Conservation (phyloP, 2,797 vertebrate species). For the Xenops minutus region DNA sequence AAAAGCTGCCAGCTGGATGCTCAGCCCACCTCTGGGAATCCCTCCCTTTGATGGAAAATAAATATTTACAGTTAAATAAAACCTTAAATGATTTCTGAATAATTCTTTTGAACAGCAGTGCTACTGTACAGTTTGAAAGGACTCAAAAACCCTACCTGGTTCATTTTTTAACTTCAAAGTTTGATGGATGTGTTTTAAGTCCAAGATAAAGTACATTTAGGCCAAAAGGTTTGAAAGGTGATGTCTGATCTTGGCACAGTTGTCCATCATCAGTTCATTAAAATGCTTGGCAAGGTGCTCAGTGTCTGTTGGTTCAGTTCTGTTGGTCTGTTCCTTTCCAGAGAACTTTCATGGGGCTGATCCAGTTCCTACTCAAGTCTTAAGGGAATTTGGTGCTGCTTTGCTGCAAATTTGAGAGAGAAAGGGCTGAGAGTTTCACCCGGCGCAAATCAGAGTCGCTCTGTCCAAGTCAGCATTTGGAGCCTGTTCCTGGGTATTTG, state of each 20-base stretch:
- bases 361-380: not conserved
- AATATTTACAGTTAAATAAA: constrained; percentile 54
- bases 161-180: not conserved
- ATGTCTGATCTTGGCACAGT: not conserved
- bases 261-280: constrained; percentile 36
- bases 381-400: not conserved
- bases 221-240: constrained; percentile 23
- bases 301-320: not conserved
- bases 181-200: not conserved
- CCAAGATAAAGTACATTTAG: constrained; percentile 44
- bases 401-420: not conserved
- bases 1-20: constrained; percentile 29
- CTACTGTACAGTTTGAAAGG: constrained; percentile 4
- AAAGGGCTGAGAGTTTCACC: not conserved
- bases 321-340: constrained; percentile 2
- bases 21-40: constrained; percentile 18
- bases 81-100: constrained; percentile 10
- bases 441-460: accelerated
- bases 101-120: constrained; percentile 9
- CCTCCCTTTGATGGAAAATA: constrained; percentile 44
- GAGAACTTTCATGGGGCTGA: not conserved
- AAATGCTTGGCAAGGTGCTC: constrained; percentile 1
- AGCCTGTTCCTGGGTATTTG: not conserved
- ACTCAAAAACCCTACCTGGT: not conserved
- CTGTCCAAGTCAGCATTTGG: not conserved